A percentile compares a stretch with the other conserved stretches of the same genome.
phyloP scores from a whole-genome alignment of 1,140 invertebrate species.

The Saccostrea glomerata region DNA sequence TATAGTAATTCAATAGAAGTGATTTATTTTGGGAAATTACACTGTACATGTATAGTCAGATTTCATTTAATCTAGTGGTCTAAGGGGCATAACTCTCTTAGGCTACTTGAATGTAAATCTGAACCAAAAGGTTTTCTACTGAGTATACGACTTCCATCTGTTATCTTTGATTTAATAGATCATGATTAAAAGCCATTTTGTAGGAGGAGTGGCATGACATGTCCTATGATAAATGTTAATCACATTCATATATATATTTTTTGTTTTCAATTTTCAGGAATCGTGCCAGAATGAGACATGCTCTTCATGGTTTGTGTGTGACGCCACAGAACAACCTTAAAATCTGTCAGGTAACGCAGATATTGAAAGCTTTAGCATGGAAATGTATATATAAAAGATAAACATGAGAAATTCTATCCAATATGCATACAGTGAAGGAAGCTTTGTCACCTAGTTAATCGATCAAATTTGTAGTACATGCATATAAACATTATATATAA shows the following conservation, averaged over 20 bases:
- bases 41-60: too few species aligned
- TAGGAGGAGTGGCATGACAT: background rate
- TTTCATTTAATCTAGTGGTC: background rate
- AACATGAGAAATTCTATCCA: too few species aligned
- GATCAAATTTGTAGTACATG: too few species aligned
- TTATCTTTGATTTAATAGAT: background rate
- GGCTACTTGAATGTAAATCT: too few species aligned
- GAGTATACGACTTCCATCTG: background rate
- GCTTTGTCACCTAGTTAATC: too few species aligned
- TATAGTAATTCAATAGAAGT: background rate
- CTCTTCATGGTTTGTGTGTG: slow-evolving; percentile 66
- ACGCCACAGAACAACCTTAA: slow-evolving; percentile 75
- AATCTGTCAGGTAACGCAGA: slow-evolving; percentile 69
- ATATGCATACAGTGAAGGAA: too few species aligned
- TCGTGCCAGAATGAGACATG: slow-evolving; percentile 69
- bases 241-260: slow-evolving; percentile 12
- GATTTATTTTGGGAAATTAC: too few species aligned
- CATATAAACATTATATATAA: too few species aligned
- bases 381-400: too few species aligned
- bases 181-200: background rate
- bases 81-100: background rate
- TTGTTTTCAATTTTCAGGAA: slow-evolving; percentile 58
- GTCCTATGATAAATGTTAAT: slow-evolving; percentile 9
- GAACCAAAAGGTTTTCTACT: background rate
- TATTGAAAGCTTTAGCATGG: too few species aligned